Percentiles rank a stretch among this genome's conserved stretches.
phyloP scores from a whole-genome alignment of 2,113 vertebrate genomes.

The Ivindomyrus marchei region DNA sequence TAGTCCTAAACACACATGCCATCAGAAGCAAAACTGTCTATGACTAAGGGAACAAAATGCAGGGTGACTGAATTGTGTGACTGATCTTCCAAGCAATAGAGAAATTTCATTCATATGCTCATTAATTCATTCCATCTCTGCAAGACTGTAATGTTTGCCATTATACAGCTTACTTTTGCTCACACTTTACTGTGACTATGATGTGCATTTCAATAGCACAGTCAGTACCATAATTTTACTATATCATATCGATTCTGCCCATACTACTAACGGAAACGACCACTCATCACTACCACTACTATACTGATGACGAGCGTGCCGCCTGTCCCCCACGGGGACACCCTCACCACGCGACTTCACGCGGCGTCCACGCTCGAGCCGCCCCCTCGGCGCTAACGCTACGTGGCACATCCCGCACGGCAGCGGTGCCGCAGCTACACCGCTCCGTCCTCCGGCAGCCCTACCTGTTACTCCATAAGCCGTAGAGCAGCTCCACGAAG shows the following conservation, averaged over 20 bases:
- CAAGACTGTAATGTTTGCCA: background rate
- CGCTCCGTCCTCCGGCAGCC: background rate
- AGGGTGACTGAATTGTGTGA: background rate
- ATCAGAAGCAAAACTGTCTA: background rate
- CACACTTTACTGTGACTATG: background rate
- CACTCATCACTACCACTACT: background rate
- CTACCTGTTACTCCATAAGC: constrained; percentile 98
- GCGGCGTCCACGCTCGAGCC: background rate
- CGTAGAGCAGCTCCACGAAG: constrained; percentile 87
- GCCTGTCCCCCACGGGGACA: background rate
- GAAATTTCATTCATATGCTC: background rate
- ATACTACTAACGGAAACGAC: background rate
- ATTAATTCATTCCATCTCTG: background rate
- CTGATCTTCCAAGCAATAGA: background rate
- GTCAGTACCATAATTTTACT: background rate
- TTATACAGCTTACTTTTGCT: background rate
- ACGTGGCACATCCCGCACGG: constrained; percentile 58
- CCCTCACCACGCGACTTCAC: background rate
- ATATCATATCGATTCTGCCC: background rate
- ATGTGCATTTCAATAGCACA: background rate
- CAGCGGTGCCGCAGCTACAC: background rate
- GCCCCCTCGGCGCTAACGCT: constrained; percentile 33
- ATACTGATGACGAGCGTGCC: background rate
- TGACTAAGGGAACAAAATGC: background rate
- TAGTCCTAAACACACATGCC: background rate